Evolutionary conservation across 2,797 vertebrate genomes (phyloP).

Genomic region (Chaetophractus vellerosus): DNA sequence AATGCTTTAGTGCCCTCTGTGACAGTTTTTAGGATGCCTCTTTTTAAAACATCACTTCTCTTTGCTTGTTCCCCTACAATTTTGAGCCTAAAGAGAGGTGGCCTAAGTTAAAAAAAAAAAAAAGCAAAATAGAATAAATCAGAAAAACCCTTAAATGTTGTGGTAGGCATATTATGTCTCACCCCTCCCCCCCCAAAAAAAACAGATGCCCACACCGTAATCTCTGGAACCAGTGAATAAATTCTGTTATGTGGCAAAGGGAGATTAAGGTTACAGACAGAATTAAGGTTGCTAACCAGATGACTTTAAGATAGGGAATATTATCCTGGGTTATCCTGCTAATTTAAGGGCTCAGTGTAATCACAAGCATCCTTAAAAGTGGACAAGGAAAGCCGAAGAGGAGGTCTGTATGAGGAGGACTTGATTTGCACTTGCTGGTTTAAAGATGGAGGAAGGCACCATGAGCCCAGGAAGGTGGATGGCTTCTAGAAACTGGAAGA

Average conservation of each 20-base stretch:
- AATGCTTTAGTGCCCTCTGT: background rate
- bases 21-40: background rate
- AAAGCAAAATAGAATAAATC: background rate
- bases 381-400: background rate
- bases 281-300: background rate
- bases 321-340: background rate
- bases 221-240: background rate
- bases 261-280: background rate
- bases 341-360: background rate
- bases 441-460: background rate
- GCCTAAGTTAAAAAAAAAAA: background rate
- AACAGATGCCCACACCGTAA: background rate
- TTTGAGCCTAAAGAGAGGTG: constrained; percentile 51
- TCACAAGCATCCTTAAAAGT: background rate
- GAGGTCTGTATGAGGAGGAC: background rate
- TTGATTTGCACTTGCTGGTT: background rate
- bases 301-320: background rate
- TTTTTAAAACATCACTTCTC: background rate
- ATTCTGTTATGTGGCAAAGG: background rate
- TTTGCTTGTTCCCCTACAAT: constrained; percentile 34
- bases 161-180: background rate
- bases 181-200: too few relatives aligned
- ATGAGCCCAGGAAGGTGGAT: background rate
- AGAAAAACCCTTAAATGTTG: background rate
- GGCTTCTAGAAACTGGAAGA: background rate